phyloP scores from a whole-genome alignment of 1,140 invertebrate species.

The Lerema accius region DNA sequence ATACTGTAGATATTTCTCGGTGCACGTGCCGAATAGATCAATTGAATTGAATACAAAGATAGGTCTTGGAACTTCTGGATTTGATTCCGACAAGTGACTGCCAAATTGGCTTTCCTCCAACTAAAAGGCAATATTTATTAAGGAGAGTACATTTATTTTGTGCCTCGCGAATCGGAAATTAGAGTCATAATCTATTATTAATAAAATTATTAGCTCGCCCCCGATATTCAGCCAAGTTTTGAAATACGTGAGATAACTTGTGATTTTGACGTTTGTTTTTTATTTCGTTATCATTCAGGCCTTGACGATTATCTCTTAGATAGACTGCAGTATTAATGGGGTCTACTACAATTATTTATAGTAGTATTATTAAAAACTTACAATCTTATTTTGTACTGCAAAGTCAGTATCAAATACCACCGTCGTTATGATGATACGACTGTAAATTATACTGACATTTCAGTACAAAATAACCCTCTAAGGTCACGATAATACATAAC shows the following conservation, averaged over 20 bases:
- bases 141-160: conserved; percentile 21
- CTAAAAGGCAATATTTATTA: conserved; percentile 19
- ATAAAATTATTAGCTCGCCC: not conserved
- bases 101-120: conserved; percentile 19
- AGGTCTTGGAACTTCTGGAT: not conserved
- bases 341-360: too few species aligned
- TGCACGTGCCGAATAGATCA: not conserved
- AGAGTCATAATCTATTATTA: conserved; percentile 16
- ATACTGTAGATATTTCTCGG: too few species aligned
- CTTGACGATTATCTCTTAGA: too few species aligned
- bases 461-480: too few species aligned
- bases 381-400: too few species aligned
- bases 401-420: too few species aligned
- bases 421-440: too few species aligned
- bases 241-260: not conserved
- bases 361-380: too few species aligned
- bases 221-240: not conserved
- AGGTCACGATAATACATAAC: too few species aligned
- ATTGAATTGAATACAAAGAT: not conserved
- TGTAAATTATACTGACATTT: too few species aligned
- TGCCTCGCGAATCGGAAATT: conserved; percentile 8
- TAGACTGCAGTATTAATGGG: too few species aligned
- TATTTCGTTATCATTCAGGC: too few species aligned
- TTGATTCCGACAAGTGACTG: conserved; percentile 16
- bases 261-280: not conserved